Evolutionary conservation across 53 echinoderm and acorn worm genomes (phyloP), one percentile per base, ranked within the genome.

Genomic region (Patiria pectinifera): DNA sequence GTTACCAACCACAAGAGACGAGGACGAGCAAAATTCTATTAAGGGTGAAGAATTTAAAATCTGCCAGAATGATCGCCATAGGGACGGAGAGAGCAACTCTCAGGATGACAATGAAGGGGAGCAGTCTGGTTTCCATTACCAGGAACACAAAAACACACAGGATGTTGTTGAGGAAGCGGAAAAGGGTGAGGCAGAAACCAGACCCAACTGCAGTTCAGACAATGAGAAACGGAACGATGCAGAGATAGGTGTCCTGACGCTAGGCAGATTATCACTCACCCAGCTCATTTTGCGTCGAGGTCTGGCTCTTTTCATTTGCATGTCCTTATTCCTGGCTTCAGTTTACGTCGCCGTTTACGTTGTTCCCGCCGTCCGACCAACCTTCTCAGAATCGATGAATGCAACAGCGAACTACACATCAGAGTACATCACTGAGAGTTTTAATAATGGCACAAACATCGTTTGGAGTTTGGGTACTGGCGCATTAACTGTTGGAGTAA

Each of bases 281-380:
- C 90, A 90, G 69, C 80, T 90, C 21, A 48, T 90, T 66, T 69
- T 62, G 14, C 90, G 90, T 8, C 80, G 90, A 11, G 80, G 90
- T n/a, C 16, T 81, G 23, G 45, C 69, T 14, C 90, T 90, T 6
- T 22, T 69, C 25, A 1, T 90, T 16, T 90, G 80, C 14, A 15
- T 90, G 4, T 14, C 81, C 23, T 43, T 90, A 16, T 19, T 90
- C 22, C 16, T 81, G 4, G 69, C 49, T 62, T 90, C 81, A 11
- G 23, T 69, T 53, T 66, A 78, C 61, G 22, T 80, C n/a, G 80
- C 80, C 4, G 12, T 81, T 16, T 62, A 80, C 66, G 19, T 90
- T 24, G 70, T 90, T 2, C 90, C 90, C 9, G 13, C 62, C 3
- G 80, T 90, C 2, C 59, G 78, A 77, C 88, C 88, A 46, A 19